phyloP scores from a whole-genome alignment of 1,140 invertebrate genomes.

The Drosophila aff. region DNA sequence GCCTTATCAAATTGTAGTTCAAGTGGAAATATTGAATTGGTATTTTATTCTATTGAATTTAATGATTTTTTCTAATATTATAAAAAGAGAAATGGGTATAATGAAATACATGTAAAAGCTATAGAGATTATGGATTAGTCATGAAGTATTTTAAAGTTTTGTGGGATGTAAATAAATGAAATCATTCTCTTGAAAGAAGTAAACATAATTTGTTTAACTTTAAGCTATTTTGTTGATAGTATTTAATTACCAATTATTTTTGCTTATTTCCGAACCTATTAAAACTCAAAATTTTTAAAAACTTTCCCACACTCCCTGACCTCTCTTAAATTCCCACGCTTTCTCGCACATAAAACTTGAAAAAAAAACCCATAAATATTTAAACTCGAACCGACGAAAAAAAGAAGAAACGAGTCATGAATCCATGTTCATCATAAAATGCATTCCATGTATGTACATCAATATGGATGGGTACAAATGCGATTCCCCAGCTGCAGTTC shows the following conservation, averaged over 20 bases:
- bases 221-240: background rate
- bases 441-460: constrained; percentile 59
- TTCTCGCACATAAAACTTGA: background rate
- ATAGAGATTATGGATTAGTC: too few relatives aligned
- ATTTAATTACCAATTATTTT: background rate
- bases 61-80: background rate
- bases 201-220: background rate
- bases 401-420: constrained; percentile 17
- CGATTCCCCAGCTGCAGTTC: constrained; percentile 35
- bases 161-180: background rate
- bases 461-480: constrained; percentile 48
- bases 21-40: constrained; percentile 10
- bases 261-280: background rate
- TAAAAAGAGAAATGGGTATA: background rate
- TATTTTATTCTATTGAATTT: background rate
- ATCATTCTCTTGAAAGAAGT: background rate
- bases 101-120: background rate
- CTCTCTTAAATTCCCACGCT: constrained; percentile 28
- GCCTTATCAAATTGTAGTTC: background rate
- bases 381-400: background rate
- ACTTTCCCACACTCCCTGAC: constrained; percentile 9
- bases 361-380: constrained; percentile 24
- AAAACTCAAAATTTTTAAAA: background rate
- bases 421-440: constrained; percentile 64
- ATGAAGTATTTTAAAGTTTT: background rate